phyloP scores from a whole-genome alignment of 1,140 invertebrate species.

The Ceratina australensis region DNA sequence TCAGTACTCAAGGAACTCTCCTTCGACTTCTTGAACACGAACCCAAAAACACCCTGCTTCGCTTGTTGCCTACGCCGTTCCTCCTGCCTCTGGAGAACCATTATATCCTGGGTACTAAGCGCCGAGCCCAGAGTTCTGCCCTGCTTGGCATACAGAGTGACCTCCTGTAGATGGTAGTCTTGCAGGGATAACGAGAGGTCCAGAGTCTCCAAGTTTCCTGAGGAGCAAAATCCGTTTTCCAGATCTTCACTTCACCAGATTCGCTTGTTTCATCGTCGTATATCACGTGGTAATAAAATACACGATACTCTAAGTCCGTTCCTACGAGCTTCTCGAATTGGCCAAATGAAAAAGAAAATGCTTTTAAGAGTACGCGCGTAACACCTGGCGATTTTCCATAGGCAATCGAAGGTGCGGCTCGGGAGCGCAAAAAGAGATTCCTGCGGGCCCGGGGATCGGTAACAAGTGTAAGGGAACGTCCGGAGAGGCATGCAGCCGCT shows the following conservation, averaged over 20 bases:
- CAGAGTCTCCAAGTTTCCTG: conserved; percentile 83
- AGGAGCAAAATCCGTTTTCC: conserved; percentile 45
- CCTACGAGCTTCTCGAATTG: too few relatives aligned
- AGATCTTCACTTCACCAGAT: too few relatives aligned
- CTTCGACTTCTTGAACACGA: conserved; percentile 80
- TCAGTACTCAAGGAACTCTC: conserved; percentile 79
- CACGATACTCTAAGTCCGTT: too few relatives aligned
- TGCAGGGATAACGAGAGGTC: conserved; percentile 81
- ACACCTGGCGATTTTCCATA: too few relatives aligned
- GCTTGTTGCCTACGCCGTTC: conserved; percentile 79
- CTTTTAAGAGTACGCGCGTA: too few relatives aligned
- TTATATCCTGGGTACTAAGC: conserved; percentile 83
- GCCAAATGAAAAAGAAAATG: too few relatives aligned
- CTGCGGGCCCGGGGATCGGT: conserved; percentile 1
- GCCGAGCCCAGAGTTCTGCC: conserved; percentile 78
- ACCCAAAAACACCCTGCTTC: conserved; percentile 80
- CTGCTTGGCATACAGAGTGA: conserved; percentile 82
- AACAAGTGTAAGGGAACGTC: conserved; percentile 8
- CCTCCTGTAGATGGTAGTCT: conserved; percentile 85
- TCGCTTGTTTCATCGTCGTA: too few relatives aligned
- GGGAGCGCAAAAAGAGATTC: conserved; percentile 7
- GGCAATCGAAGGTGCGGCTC: neutral
- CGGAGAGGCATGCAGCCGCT: conserved; percentile 2
- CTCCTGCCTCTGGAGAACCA: conserved; percentile 82
- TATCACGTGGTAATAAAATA: too few relatives aligned